Percentiles rank a stretch among this genome's conserved stretches.
phyloP scores from a whole-genome alignment of 2,113 vertebrate species.

The Pterophyllum scalare region DNA sequence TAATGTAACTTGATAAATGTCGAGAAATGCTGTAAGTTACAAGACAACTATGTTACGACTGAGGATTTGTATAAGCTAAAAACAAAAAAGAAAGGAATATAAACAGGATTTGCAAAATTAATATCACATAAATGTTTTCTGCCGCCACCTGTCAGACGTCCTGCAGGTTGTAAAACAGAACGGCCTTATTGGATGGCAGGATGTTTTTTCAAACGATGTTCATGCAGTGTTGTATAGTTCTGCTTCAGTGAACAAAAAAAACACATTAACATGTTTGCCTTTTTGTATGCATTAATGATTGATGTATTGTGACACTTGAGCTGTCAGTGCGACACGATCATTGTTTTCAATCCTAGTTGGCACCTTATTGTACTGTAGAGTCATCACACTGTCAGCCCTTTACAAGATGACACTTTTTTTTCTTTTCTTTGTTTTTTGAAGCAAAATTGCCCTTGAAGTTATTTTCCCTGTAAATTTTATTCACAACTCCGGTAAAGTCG shows the following conservation, averaged over 20 bases:
- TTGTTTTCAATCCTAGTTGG: conserved; percentile 29
- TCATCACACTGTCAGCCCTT: conserved; percentile 56
- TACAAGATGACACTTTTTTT: neutral
- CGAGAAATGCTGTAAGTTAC: neutral
- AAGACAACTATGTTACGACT: neutral
- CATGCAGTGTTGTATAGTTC: conserved; percentile 40
- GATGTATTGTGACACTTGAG: conserved; percentile 44
- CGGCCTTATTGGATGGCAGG: neutral
- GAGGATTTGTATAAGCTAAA: neutral
- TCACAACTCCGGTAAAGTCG: neutral
- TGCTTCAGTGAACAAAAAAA: conserved; percentile 44
- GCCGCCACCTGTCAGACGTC: neutral
- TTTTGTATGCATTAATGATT: conserved; percentile 42
- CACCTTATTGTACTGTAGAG: conserved; percentile 54
- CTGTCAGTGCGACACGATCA: conserved; percentile 13
- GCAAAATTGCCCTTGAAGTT: too few relatives aligned
- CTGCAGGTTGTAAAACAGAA: conserved; percentile 28
- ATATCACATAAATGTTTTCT: neutral
- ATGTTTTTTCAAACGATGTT: conserved; percentile 26
- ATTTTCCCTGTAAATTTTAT: neutral
- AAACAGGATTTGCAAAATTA: neutral
- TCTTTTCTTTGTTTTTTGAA: too few relatives aligned
- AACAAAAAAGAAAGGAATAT: neutral
- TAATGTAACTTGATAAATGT: conserved; percentile 6
- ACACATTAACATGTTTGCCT: conserved; percentile 38